A percentile compares a stretch with the other conserved stretches of the same genome.
Conservation (phyloP, 2,113 vertebrate species). For the Hemicordylus capensis region DNA sequence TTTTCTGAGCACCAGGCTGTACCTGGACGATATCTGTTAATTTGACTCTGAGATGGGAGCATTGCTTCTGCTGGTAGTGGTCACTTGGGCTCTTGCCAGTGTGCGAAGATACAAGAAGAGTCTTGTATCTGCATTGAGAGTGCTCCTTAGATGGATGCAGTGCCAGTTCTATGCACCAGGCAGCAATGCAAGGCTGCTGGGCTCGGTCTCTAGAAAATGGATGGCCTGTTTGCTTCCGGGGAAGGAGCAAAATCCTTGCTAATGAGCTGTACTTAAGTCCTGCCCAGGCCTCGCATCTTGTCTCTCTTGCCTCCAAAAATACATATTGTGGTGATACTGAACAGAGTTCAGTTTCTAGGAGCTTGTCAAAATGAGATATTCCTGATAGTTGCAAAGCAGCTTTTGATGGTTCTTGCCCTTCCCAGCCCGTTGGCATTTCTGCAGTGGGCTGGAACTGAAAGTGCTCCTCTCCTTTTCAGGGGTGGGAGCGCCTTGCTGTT, state of each 20-base stretch:
- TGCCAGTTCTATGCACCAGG: conserved; percentile 4
- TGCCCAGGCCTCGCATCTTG: not conserved
- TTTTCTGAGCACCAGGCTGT: accelerated
- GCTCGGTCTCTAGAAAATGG: not conserved
- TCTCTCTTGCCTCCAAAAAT: not conserved
- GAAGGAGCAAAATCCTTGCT: accelerated
- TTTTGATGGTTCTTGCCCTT: not conserved
- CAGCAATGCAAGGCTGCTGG: not conserved
- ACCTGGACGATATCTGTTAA: accelerated
- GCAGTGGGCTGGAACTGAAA: not conserved
- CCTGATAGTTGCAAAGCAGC: not conserved
- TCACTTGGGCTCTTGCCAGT: not conserved
- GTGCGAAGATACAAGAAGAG: not conserved
- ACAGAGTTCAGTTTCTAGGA: not conserved
- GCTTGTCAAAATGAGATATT: not conserved
- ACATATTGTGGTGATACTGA: not conserved
- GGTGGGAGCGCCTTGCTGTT: not conserved
- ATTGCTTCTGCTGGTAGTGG: accelerated
- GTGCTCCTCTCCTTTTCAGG: not conserved
- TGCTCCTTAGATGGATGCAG: not conserved
- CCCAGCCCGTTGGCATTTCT: not conserved
- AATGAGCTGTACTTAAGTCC: accelerated
- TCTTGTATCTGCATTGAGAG: not conserved
- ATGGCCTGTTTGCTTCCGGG: not conserved
- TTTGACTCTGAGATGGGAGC: not conserved